phyloP scores from a whole-genome alignment of 2,888 invertebrate species.

The Eupithecia inturbata region DNA sequence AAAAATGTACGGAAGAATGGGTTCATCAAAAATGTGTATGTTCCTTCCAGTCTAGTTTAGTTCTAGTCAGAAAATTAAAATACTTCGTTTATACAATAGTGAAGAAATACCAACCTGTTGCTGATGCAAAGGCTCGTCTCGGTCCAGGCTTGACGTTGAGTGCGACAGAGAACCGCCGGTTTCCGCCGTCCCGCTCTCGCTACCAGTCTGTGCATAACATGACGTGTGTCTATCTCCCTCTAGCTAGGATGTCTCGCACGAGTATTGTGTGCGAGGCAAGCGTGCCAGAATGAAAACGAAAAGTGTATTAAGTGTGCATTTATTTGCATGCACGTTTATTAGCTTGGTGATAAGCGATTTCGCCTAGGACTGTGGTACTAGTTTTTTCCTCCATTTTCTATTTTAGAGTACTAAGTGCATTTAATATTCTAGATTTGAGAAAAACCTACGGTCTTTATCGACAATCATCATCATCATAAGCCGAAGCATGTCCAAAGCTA shows the following conservation, averaged over 20 bases:
- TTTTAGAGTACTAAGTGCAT: neutral
- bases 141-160: conserved; percentile 94
- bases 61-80: neutral
- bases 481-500: neutral
- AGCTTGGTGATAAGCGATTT: neutral
- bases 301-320: conserved; percentile 30
- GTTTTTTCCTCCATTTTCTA: neutral
- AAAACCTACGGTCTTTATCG: neutral
- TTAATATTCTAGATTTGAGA: neutral
- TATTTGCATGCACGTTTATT: conserved; percentile 8
- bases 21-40: neutral
- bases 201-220: conserved; percentile 76
- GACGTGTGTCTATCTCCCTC: conserved; percentile 57
- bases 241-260: conserved; percentile 55
- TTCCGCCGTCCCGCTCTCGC: conserved; percentile 84
- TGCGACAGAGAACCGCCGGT: conserved; percentile 88
- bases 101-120: conserved; percentile 73
- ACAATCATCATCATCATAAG: neutral
- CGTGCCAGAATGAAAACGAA: conserved; percentile 39
- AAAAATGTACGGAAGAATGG: neutral
- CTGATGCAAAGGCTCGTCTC: conserved; percentile 88
- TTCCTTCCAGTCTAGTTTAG: neutral
- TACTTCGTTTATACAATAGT: neutral
- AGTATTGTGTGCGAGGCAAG: conserved; percentile 34
- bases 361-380: neutral